Evolutionary conservation across 2,888 invertebrate genomes (phyloP).

Genomic region (Dicranocentrus wangi): DNA sequence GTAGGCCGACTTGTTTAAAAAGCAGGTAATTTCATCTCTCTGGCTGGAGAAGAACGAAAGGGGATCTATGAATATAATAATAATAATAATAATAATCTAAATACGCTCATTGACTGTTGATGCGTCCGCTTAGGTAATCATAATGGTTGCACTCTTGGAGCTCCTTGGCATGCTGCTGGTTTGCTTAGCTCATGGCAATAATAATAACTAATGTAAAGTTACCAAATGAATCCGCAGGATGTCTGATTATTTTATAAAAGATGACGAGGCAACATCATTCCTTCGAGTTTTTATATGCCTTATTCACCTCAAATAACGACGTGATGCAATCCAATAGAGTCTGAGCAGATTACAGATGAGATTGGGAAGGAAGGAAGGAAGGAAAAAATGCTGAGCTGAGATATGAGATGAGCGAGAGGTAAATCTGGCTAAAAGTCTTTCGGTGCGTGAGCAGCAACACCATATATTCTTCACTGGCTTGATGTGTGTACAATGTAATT

Average conservation of each 20-base stretch:
- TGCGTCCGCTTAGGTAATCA: constrained; percentile 3
- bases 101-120: constrained; percentile 23
- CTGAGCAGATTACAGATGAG: constrained; percentile 21
- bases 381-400: too few relatives aligned
- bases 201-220: constrained; percentile 25
- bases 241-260: constrained; percentile 41
- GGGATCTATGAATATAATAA: not conserved
- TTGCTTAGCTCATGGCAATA: constrained; percentile 38
- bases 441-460: too few relatives aligned
- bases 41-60: not conserved
- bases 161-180: constrained; percentile 42
- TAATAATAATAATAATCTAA: not conserved
- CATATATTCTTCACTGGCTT: not conserved
- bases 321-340: not conserved
- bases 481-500: not conserved
- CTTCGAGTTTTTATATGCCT: too few relatives aligned
- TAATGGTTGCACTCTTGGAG: constrained; percentile 26
- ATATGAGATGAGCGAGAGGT: too few relatives aligned
- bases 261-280: constrained; percentile 30
- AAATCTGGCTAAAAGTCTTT: too few relatives aligned
- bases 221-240: constrained; percentile 39
- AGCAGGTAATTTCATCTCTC: constrained; percentile 33
- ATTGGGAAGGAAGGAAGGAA: not conserved
- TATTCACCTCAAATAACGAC: too few relatives aligned
- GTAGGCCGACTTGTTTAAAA: constrained; percentile 29